These are phyloP conservation scores for Leptopilina drosophilae DNA, from an alignment of 2,888 invertebrate species.

Conservation along the genomic window DNA sequence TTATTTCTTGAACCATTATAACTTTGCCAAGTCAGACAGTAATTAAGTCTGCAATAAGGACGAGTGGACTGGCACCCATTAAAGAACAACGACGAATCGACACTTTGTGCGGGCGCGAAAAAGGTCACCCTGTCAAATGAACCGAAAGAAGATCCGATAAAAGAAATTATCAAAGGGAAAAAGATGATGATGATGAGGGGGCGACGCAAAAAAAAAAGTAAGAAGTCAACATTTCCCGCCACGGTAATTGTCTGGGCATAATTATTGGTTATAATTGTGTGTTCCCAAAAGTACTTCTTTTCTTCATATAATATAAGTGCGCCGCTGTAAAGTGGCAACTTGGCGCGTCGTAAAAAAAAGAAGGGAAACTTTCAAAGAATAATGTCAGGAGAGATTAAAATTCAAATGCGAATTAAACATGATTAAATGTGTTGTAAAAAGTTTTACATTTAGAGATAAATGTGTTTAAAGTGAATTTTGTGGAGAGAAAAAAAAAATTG, in stretches of 20 bases:
- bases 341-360: background rate
- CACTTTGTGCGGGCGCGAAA: slow-evolving; percentile 73
- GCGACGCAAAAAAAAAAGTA: slow-evolving; percentile 48
- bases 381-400: slow-evolving; percentile 1
- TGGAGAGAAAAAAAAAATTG: background rate
- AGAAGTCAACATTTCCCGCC: slow-evolving; percentile 62
- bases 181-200: background rate
- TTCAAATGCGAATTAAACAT: background rate
- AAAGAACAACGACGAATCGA: slow-evolving; percentile 73
- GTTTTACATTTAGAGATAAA: background rate
- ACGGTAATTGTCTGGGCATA: slow-evolving; percentile 70
- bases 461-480: background rate
- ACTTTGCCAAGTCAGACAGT: slow-evolving; percentile 75
- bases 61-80: slow-evolving; percentile 75
- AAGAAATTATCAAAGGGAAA: slow-evolving; percentile 73
- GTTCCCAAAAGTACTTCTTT: slow-evolving; percentile 50
- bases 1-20: slow-evolving; percentile 75
- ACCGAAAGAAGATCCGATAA: slow-evolving; percentile 73
- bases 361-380: background rate
- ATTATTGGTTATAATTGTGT: slow-evolving; percentile 70
- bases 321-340: slow-evolving; percentile 32
- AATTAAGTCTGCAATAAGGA: slow-evolving; percentile 77
- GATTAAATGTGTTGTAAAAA: background rate
- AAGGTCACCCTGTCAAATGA: slow-evolving; percentile 74
- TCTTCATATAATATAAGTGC: slow-evolving; percentile 20